A percentile compares a stretch with the other conserved stretches of the same genome.
phyloP scores from a whole-genome alignment of 1,140 invertebrate species.

The Aphis craccivora region DNA sequence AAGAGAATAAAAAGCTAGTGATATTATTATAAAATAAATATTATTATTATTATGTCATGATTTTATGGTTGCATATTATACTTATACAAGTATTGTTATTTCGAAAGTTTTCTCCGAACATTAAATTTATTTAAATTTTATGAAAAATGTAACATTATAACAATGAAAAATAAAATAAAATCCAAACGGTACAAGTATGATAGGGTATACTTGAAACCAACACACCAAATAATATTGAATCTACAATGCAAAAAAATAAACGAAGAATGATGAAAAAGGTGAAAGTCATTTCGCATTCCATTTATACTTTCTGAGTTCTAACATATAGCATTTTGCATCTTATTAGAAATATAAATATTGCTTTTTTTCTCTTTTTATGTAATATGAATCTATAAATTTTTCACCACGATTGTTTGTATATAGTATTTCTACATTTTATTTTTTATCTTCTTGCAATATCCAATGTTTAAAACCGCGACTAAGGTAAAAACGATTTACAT shows the following conservation, averaged over 20 bases:
- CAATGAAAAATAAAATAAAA: background rate
- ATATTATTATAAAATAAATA: background rate
- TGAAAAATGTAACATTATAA: background rate
- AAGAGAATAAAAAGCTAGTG: background rate
- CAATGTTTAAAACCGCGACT: background rate
- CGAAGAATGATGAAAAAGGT: background rate
- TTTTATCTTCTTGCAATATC: background rate
- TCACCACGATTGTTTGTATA: background rate
- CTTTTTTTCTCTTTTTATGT: background rate
- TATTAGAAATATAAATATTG: slow-evolving; percentile 21
- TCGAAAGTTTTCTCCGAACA: background rate
- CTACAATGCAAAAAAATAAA: background rate
- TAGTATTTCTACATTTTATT: background rate
- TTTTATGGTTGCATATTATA: background rate
- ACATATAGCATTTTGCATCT: background rate
- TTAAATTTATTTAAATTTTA: background rate
- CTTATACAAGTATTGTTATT: background rate
- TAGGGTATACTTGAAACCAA: background rate
- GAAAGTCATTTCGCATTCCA: slow-evolving; percentile 2
- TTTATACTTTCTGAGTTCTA: slow-evolving; percentile 13
- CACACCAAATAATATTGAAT: background rate
- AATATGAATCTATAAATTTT: slow-evolving; percentile 31
- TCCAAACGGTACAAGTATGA: background rate
- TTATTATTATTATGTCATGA: background rate
- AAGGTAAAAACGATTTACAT: background rate